phyloP scores from a whole-genome alignment of 1,140 invertebrate genomes.

The Drosophila sproati region DNA sequence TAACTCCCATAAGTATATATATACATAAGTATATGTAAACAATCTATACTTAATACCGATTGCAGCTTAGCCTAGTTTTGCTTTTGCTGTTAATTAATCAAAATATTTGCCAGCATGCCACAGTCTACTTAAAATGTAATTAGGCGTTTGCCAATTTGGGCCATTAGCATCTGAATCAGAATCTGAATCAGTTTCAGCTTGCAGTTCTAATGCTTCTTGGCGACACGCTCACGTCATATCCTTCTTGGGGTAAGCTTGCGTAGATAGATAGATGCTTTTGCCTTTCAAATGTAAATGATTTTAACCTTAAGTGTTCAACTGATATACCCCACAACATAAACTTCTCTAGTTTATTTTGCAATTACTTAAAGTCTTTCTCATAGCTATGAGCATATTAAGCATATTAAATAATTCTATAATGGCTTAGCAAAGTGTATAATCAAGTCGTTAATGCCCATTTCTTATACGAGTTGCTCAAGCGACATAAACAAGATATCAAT shows the following conservation, averaged over 20 bases:
- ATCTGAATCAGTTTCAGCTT: conserved; percentile 1
- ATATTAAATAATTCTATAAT: background rate
- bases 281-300: too few relatives aligned
- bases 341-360: background rate
- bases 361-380: background rate
- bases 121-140: conserved; percentile 40
- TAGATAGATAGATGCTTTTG: too few relatives aligned
- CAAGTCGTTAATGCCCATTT: background rate
- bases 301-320: too few relatives aligned
- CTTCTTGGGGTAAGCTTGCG: background rate
- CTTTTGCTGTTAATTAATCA: conserved; percentile 36
- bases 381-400: too few relatives aligned
- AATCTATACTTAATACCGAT: conserved; percentile 9
- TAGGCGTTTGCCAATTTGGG: conserved; percentile 32
- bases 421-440: background rate
- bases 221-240: conserved; percentile 37
- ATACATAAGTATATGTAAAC: conserved; percentile 1
- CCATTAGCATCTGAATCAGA: conserved; percentile 19
- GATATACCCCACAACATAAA: too few relatives aligned
- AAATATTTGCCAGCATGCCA: conserved; percentile 22
- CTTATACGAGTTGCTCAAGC: background rate
- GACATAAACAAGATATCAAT: conserved; percentile 14
- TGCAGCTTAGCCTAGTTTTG: conserved; percentile 31
- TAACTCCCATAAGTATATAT: conserved; percentile 26
- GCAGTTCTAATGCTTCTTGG: conserved; percentile 71